phyloP scores from a whole-genome alignment of 2,113 vertebrate species.

The Microcebus ravelobensis region DNA sequence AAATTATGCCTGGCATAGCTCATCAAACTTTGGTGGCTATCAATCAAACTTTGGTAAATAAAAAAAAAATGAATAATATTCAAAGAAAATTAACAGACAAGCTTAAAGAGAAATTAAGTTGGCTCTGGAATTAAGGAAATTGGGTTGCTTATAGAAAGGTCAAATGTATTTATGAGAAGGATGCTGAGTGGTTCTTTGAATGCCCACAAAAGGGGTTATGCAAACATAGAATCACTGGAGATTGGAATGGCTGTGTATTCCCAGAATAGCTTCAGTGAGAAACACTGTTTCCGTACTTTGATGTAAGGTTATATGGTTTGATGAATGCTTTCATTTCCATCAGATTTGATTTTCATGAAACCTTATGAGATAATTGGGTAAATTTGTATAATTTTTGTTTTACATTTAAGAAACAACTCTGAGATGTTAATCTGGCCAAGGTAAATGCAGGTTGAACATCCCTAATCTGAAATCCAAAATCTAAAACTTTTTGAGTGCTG shows the following conservation, averaged over 20 bases:
- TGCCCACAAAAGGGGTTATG: neutral
- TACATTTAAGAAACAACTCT: conserved; percentile 42
- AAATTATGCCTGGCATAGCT: neutral
- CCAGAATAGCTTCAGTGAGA: neutral
- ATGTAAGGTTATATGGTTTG: neutral
- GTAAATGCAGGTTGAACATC: neutral
- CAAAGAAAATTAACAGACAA: conserved; percentile 15
- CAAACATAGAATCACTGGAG: neutral
- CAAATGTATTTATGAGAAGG: neutral
- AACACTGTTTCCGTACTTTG: neutral
- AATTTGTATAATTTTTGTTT: conserved; percentile 9
- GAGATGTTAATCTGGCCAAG: neutral
- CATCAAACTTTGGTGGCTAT: neutral
- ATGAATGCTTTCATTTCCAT: neutral
- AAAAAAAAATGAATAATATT: neutral
- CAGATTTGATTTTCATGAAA: neutral
- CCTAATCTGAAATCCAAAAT: neutral
- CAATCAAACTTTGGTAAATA: neutral
- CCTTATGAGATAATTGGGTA: neutral
- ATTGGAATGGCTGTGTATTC: neutral
- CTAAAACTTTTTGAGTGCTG: neutral
- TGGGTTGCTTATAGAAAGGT: neutral
- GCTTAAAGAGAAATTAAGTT: neutral
- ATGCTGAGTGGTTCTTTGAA: neutral
- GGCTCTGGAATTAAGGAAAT: neutral